Percentiles rank a stretch among this genome's conserved stretches.
Conservation (phyloP, 2,113 vertebrate species). For the Chaetodon auriga region DNA sequence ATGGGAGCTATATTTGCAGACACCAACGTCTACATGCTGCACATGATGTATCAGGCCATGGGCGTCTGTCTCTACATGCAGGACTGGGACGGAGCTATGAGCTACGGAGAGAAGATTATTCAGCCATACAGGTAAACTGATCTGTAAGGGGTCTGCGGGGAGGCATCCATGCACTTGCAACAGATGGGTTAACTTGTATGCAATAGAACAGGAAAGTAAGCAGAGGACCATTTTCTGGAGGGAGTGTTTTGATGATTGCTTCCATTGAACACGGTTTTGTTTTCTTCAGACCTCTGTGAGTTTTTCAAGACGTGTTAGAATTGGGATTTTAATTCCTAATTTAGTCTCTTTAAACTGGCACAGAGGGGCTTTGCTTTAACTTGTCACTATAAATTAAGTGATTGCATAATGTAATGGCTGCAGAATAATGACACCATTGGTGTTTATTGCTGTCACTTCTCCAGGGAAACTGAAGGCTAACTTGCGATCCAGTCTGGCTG, state of each 20-base stretch:
- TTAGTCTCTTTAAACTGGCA: not conserved
- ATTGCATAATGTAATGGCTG: too few relatives aligned
- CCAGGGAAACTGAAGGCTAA: too few relatives aligned
- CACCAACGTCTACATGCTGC: conserved; percentile 97
- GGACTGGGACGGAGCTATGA: conserved; percentile 96
- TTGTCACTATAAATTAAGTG: too few relatives aligned
- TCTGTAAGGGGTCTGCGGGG: not conserved
- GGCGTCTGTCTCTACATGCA: conserved; percentile 97
- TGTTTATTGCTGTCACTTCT: too few relatives aligned
- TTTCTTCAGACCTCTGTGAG: too few relatives aligned
- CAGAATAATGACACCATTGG: too few relatives aligned
- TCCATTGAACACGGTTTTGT: not conserved
- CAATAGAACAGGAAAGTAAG: not conserved
- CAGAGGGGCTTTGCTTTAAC: too few relatives aligned
- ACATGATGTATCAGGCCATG: conserved; percentile 99
- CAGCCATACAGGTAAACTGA: conserved; percentile 80
- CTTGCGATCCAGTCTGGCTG: too few relatives aligned
- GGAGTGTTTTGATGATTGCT: not conserved
- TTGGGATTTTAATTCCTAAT: not conserved
- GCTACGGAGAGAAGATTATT: conserved; percentile 93
- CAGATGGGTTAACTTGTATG: not conserved
- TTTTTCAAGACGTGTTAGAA: not conserved
- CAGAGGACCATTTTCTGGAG: not conserved
- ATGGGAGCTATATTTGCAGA: conserved; percentile 94
- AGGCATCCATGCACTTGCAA: not conserved